These are phyloP conservation scores for Corydoras sp. DNA, from an alignment of 2,113 vertebrate genomes.

Conservation along the genomic window DNA sequence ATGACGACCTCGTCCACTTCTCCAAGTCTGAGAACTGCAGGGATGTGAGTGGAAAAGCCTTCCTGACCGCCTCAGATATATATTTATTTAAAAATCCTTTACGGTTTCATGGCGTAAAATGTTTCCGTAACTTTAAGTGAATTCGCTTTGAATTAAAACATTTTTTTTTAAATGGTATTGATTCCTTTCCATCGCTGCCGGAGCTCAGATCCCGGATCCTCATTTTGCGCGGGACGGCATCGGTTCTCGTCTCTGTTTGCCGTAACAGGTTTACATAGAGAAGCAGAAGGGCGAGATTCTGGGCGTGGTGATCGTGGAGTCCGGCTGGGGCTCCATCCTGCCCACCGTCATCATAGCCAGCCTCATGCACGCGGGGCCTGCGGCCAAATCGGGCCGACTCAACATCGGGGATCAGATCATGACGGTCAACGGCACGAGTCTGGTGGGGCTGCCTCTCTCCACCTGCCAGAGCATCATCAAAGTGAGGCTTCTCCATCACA, in stretches of 20 bases:
- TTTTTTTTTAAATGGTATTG: no score
- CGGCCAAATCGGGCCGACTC: constrained; percentile 88
- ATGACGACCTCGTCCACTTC: constrained; percentile 97
- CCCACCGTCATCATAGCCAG: constrained; percentile 97
- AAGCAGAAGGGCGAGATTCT: constrained; percentile 96
- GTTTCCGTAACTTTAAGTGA: no score
- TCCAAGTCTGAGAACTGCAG: constrained; percentile 98
- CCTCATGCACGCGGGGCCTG: constrained; percentile 93
- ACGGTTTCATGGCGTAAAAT: no score
- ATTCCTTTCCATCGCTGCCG: no score
- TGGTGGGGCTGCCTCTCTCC: constrained; percentile 91
- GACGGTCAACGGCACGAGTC: constrained; percentile 93
- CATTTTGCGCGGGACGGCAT: no score
- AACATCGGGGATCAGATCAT: constrained; percentile 98
- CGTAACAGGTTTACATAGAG: constrained; percentile 86
- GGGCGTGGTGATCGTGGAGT: constrained; percentile 93
- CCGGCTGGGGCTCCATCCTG: constrained; percentile 95
- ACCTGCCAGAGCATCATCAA: constrained; percentile 99
- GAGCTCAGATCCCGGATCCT: no score
- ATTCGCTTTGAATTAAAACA: no score
- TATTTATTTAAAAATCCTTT: neutral
- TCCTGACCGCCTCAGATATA: constrained; percentile 22
- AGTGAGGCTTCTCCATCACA: constrained; percentile 55
- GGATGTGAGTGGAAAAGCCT: constrained; percentile 73
- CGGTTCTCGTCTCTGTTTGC: neutral